Conservation (phyloP, 2,888 invertebrate species). For the Lepidonotus clava region DNA sequence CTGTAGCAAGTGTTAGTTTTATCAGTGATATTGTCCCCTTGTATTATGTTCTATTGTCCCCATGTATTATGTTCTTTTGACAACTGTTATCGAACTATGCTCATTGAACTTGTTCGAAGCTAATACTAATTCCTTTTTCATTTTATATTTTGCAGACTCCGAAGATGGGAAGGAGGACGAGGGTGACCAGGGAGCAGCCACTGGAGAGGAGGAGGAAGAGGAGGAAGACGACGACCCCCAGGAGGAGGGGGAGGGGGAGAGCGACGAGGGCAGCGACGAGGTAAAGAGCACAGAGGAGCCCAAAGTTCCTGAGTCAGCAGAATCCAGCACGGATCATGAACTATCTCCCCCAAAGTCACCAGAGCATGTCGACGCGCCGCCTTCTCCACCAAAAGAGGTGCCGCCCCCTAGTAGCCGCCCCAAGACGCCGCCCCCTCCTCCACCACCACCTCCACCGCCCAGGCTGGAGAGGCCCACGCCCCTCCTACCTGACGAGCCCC, state of each 20-base stretch:
- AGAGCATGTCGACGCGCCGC: background rate
- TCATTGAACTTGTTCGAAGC: too few species aligned
- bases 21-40: too few species aligned
- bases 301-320: background rate
- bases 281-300: background rate
- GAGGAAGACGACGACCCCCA: conserved; percentile 55
- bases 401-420: background rate
- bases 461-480: background rate
- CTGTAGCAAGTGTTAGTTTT: too few species aligned
- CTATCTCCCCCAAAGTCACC: background rate
- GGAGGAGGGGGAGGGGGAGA: conserved; percentile 47
- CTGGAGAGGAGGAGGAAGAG: conserved; percentile 56
- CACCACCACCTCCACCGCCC: background rate
- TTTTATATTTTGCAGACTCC: conserved; percentile 45
- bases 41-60: too few species aligned
- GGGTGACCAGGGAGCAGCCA: conserved; percentile 55
- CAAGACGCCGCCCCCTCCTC: conserved; percentile 8
- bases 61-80: too few species aligned
- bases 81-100: too few species aligned
- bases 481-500: conserved; percentile 2
- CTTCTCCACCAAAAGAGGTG: background rate
- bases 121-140: too few species aligned
- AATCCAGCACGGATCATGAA: background rate
- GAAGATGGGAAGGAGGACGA: conserved; percentile 53
- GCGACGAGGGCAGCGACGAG: conserved; percentile 14